Base-by-base conservation (phyloP, 2,888 invertebrate species). In the Drosophila quinaria region DNA sequence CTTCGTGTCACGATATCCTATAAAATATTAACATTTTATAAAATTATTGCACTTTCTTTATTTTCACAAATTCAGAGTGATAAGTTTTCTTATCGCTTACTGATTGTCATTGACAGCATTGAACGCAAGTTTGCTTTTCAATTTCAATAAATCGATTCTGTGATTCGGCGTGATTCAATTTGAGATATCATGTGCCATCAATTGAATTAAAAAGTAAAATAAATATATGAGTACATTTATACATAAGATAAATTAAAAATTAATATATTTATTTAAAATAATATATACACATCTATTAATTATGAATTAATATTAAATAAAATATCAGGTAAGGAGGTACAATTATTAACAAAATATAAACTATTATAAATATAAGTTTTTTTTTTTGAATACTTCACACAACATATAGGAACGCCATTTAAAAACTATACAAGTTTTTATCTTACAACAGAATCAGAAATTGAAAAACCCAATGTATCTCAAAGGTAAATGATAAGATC, bases 1-100 rank as follows among this genome's bases (percentile, higher is more conserved):
- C 11, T 41, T 4, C 6, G 6, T 19, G 17, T 33, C 41, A 9
- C 35, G 22, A 31, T 25, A 9, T 11, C 35, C 8, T 33, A 4
- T 17, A 15, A 17, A 39, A 42, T 60, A 47, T 39, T 15, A 33
- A 22, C 52, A 72, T 61, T 72, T 76, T 71, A 42, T 11, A 59
- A 77, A 61, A 37, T 74, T 78, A 74, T 78, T 62, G 2, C 52
- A 78, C 71, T 85, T 85, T 85, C 84, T 69, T 83, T 59, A 59
- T 60, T 51, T 58, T 8, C 44, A 42, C 58, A 37, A 15, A 42
- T 60, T 35, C 39, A 62, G 2, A 19, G 1, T 50, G 74, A 76
- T 76, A 69, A 69, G 51, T 1, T 44, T 50, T 42, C 49, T 76
- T 75, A 75, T 75, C 75, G 9, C 49, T 31, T 8, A 44, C 61